Evolutionary conservation across 2,113 vertebrate genomes (phyloP), one percentile per base, ranked within the genome.

Genomic region (Bufo bufo): DNA sequence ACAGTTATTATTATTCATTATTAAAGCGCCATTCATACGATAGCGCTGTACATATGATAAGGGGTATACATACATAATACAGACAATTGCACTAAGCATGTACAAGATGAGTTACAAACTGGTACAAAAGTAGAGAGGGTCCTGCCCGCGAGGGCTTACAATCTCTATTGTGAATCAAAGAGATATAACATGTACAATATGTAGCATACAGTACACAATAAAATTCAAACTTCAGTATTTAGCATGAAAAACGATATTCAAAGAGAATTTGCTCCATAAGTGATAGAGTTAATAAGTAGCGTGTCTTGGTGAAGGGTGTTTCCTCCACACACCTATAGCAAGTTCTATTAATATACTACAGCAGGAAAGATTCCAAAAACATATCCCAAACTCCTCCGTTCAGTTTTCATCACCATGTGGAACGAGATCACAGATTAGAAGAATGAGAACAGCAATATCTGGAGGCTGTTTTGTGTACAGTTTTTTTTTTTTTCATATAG

Each of bases 311-410:
- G 1, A 77, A 89, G 87, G 87, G 87, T 84, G 87, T 89, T 78
- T 84, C 87, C 87, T 84, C 54, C 16, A 89, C 82, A 89, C 87
- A 84, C 87, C 87, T 89, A 84, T 84, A 89, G 65, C 61, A 65
- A 17, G 10, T 84, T 89, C 87, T 89, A 89, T 84, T 89, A 84
- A 89, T 89, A 88, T 16, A 54, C 69, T 52, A 58, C 71, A 83
- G 69, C 58, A 83, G 87, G 80, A 88, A 17, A 65, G 81, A 84
- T 89, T 89, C 81, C 80, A 84, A 45, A 77, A 66, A 69, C 33
- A 13, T 77, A 84, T 89, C 75, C 74, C 80, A 69, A 78, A 58
- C 82, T 63, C 65, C 50, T 45, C 74, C 17, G 52, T 58, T 33
- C 20, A 74, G 50, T 52, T 47, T 59, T 59, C 23, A 74, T 45